Evolutionary conservation across 1,140 invertebrate genomes (phyloP).

Genomic region (Rhyacophila brunnea): DNA sequence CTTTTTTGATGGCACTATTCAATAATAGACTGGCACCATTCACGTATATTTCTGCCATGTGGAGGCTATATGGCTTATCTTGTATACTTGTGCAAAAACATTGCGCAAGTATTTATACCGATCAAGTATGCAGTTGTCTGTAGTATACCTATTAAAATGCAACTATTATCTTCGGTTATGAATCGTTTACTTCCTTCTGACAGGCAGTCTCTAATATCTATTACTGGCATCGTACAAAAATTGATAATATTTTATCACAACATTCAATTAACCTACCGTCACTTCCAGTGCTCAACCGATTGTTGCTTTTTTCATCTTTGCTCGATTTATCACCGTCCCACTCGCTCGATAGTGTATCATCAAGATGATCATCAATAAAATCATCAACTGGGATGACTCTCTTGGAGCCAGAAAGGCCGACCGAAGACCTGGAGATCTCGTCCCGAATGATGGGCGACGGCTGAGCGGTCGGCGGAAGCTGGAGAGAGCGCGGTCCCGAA

Average conservation of each 20-base stretch:
- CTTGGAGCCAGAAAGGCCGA: constrained; percentile 6
- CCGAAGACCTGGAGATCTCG: not conserved
- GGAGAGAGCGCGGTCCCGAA: not conserved
- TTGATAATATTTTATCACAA: not conserved
- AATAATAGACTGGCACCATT: no score
- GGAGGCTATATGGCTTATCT: no score
- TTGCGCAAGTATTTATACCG: no score
- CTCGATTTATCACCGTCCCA: constrained; percentile 55
- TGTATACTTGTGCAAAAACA: no score
- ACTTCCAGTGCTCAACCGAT: constrained; percentile 46
- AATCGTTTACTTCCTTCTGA: no score
- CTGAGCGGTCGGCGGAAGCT: not conserved
- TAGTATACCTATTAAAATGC: no score
- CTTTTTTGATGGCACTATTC: no score
- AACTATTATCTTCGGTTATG: no score
- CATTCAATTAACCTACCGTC: constrained; percentile 34
- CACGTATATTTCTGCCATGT: no score
- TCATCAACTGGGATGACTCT: constrained; percentile 23
- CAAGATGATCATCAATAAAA: constrained; percentile 23
- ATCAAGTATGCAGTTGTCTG: no score
- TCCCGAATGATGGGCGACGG: not conserved
- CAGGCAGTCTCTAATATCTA: no score
- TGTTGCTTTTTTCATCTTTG: constrained; percentile 61
- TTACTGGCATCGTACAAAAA: not conserved
- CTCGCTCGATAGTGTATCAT: constrained; percentile 3